These are phyloP conservation scores for Protodeltote pygarga DNA, from an alignment of 2,888 invertebrate species.

Conservation along the genomic window DNA sequence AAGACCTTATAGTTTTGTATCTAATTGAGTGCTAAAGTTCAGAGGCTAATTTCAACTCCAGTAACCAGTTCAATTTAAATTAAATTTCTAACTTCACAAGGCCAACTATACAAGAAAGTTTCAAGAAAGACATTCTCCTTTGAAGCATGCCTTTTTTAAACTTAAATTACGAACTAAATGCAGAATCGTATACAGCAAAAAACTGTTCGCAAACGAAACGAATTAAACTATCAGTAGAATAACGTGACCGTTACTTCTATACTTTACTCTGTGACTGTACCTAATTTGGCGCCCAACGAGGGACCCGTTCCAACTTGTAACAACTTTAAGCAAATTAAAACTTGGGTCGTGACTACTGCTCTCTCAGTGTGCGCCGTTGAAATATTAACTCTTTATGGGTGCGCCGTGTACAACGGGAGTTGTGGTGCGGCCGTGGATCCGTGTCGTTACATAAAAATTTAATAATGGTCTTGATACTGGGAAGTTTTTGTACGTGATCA, in stretches of 20 bases:
- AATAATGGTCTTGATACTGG: slow-evolving; percentile 68
- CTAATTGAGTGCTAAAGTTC: slow-evolving; percentile 3
- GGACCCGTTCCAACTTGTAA: slow-evolving; percentile 84
- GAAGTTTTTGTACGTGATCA: slow-evolving; percentile 69
- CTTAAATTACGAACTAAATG: slow-evolving; percentile 63
- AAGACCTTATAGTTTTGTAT: neutral
- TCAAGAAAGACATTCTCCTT: slow-evolving; percentile 14
- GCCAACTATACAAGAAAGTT: slow-evolving; percentile 16
- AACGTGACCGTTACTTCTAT: slow-evolving; percentile 65
- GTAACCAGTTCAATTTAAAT: neutral
- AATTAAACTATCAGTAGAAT: slow-evolving; percentile 81
- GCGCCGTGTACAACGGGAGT: slow-evolving; percentile 75
- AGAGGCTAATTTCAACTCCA: neutral
- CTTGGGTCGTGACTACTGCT: slow-evolving; percentile 81
- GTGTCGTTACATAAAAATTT: slow-evolving; percentile 78
- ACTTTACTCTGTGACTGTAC: slow-evolving; percentile 69
- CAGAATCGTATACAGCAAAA: slow-evolving; percentile 62
- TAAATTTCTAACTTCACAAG: slow-evolving; percentile 5
- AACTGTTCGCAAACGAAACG: slow-evolving; percentile 66
- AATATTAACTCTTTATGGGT: slow-evolving; percentile 85
- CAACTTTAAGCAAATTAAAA: slow-evolving; percentile 87
- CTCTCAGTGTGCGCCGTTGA: slow-evolving; percentile 78
- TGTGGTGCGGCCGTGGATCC: slow-evolving; percentile 65
- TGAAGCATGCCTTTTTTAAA: slow-evolving; percentile 34
- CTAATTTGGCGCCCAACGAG: slow-evolving; percentile 83